Conservation (phyloP, 2,888 invertebrate species). For the Meiosimyza platycephala region DNA sequence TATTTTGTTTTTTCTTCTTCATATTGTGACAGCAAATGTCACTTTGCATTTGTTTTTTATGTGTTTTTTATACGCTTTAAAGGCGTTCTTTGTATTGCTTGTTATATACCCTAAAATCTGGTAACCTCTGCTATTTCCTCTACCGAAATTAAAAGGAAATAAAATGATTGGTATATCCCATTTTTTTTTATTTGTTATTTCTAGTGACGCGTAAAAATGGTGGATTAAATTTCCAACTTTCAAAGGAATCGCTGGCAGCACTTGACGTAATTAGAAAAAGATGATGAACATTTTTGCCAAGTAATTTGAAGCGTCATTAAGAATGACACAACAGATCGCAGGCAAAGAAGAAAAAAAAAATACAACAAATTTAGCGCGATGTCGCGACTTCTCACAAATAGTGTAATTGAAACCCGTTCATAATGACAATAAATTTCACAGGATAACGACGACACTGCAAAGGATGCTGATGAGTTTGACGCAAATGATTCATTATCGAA, state of each 20-base stretch:
- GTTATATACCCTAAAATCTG: neutral
- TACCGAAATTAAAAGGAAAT: slow-evolving; percentile 15
- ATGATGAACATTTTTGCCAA: slow-evolving; percentile 10
- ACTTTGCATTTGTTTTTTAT: slow-evolving; percentile 11
- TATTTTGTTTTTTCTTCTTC: neutral
- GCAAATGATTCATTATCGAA: slow-evolving; percentile 29
- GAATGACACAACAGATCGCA: slow-evolving; percentile 25
- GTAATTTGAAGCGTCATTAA: slow-evolving; percentile 31
- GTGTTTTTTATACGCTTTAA: neutral
- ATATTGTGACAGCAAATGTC: slow-evolving; percentile 29
- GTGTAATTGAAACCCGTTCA: slow-evolving; percentile 33
- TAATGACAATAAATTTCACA: slow-evolving; percentile 13
- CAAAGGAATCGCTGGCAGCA: slow-evolving; percentile 26
- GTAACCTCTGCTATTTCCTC: slow-evolving; percentile 7
- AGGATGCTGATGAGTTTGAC: neutral
- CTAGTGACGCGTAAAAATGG: slow-evolving; percentile 34
- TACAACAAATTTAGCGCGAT: neutral
- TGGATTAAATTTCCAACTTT: slow-evolving; percentile 32
- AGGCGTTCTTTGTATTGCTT: slow-evolving; percentile 1
- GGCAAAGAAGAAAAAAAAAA: slow-evolving; percentile 2
- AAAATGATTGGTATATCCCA: slow-evolving; percentile 31
- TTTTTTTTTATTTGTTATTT: slow-evolving; percentile 14
- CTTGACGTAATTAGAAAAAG: slow-evolving; percentile 37
- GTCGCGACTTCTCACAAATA: slow-evolving; percentile 4
- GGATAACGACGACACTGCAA: neutral